These are phyloP conservation scores for Odocoileus virginianus DNA, from an alignment of 2,113 vertebrate species.

Conservation along the genomic window DNA sequence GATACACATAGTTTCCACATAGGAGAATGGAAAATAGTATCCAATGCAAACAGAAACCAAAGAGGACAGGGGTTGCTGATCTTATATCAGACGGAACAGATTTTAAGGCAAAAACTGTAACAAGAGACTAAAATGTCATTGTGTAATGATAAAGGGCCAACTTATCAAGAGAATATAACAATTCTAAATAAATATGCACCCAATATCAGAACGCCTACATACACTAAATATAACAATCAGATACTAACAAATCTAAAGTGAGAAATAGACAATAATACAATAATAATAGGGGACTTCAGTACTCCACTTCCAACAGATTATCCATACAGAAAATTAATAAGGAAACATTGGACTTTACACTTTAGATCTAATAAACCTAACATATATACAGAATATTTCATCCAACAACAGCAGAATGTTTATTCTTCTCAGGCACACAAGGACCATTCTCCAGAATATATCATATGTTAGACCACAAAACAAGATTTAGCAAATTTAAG, in stretches of 20 bases:
- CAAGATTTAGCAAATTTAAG: not conserved
- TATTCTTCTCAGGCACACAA: not conserved
- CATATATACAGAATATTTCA: not conserved
- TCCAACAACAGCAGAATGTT: not conserved
- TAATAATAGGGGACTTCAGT: not conserved
- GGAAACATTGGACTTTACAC: not conserved
- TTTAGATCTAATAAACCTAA: not conserved
- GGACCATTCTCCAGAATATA: not conserved
- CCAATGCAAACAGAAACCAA: not conserved
- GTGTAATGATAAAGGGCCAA: not conserved
- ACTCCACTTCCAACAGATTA: not conserved
- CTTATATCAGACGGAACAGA: not conserved
- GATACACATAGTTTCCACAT: not conserved
- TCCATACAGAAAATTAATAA: not conserved
- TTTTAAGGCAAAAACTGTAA: not conserved
- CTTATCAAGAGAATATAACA: not conserved
- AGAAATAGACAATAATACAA: not conserved
- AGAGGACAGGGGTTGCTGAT: not conserved
- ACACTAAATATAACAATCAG: not conserved
- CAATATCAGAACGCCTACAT: not conserved
- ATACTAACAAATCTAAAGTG: not conserved
- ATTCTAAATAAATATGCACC: not conserved
- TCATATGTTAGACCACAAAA: not conserved
- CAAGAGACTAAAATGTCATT: not conserved
- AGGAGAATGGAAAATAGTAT: not conserved